Evolutionary conservation across 2,888 invertebrate genomes (phyloP).

Genomic region (Imbricaverruca yamaguchii): DNA sequence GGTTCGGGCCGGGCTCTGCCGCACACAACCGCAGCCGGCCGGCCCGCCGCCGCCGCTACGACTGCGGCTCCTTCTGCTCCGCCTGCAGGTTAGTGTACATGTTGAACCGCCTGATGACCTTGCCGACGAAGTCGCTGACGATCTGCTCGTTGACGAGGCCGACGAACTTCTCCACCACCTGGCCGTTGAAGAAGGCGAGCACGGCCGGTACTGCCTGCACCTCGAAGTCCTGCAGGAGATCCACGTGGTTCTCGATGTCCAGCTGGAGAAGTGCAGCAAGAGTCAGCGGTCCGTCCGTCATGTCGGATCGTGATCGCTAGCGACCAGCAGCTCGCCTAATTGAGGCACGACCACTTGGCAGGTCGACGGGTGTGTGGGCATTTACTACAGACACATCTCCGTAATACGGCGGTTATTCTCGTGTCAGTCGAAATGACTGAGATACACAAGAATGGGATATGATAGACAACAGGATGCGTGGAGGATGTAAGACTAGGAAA

Average conservation of each 20-base stretch:
- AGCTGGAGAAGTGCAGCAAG: not conserved
- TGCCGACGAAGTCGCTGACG: conserved; percentile 11
- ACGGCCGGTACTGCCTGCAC: conserved; percentile 11
- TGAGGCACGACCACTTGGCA: too few relatives aligned
- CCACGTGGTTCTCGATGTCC: conserved; percentile 21
- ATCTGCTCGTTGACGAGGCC: conserved; percentile 14
- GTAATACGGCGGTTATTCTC: too few relatives aligned
- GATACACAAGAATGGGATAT: too few relatives aligned
- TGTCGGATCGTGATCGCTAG: too few relatives aligned
- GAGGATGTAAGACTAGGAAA: too few relatives aligned
- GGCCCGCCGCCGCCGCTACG: not conserved
- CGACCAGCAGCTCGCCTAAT: too few relatives aligned
- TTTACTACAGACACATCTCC: too few relatives aligned
- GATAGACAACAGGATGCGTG: too few relatives aligned
- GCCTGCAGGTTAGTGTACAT: not conserved
- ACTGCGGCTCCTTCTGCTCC: not conserved
- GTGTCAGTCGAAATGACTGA: too few relatives aligned
- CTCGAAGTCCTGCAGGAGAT: conserved; percentile 19
- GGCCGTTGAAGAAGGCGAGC: conserved; percentile 15
- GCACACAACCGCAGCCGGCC: not conserved
- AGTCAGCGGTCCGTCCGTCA: too few relatives aligned
- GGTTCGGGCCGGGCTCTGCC: too few relatives aligned
- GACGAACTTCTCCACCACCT: conserved; percentile 17
- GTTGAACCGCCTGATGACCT: not conserved
- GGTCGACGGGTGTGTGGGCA: too few relatives aligned